phyloP scores from a whole-genome alignment of 1,140 invertebrate species.

The Helicoverpa zea region DNA sequence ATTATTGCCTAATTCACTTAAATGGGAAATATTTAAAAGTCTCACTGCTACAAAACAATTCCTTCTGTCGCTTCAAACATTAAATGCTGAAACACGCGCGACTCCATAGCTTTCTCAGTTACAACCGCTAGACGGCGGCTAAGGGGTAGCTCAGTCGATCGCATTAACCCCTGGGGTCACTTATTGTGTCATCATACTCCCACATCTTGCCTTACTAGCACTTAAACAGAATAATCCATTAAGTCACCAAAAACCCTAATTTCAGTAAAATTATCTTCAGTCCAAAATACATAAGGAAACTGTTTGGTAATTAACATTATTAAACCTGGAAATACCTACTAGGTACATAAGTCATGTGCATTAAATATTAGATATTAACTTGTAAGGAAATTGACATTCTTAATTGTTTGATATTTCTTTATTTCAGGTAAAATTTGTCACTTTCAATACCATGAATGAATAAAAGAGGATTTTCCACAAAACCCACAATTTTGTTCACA shows the following conservation, averaged over 20 bases:
- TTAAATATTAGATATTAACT: too few relatives aligned
- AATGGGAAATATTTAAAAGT: too few relatives aligned
- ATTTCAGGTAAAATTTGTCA: background rate
- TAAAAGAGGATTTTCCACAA: background rate
- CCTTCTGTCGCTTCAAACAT: background rate
- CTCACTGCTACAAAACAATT: too few relatives aligned
- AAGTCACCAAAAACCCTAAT: background rate
- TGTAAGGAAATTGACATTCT: too few relatives aligned
- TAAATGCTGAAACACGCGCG: background rate
- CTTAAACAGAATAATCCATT: conserved; percentile 7
- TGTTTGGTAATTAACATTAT: too few relatives aligned
- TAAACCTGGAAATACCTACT: too few relatives aligned
- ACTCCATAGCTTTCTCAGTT: background rate
- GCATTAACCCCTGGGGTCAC: conserved; percentile 40
- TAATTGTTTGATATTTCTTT: too few relatives aligned
- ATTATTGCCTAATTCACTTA: too few relatives aligned
- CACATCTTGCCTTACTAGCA: conserved; percentile 36
- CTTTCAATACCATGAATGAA: background rate
- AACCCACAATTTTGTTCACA: conserved; percentile 54
- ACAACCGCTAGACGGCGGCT: conserved; percentile 10
- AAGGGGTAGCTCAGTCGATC: conserved; percentile 37
- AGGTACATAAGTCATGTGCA: too few relatives aligned
- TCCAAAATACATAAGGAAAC: too few relatives aligned
- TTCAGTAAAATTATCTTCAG: too few relatives aligned
- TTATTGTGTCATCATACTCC: conserved; percentile 43